Evolutionary conservation across 2,888 invertebrate species (phyloP).

Genomic region (Blastobasis adustella): DNA sequence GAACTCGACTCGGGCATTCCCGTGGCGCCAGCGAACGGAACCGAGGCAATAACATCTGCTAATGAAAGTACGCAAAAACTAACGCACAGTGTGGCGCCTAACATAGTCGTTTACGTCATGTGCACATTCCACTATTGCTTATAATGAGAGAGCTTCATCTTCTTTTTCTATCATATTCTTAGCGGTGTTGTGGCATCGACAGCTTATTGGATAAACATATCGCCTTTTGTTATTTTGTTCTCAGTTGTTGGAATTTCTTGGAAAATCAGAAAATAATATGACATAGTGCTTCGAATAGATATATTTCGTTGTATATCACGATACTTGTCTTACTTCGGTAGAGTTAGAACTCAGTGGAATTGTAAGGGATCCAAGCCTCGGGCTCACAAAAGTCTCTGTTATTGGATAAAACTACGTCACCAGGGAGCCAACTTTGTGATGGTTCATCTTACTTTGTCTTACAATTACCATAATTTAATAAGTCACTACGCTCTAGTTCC

Average conservation of each 20-base stretch:
- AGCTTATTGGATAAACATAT: too few species aligned
- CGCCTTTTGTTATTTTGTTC: too few species aligned
- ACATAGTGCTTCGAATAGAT: too few species aligned
- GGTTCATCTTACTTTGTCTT: slow-evolving; percentile 12
- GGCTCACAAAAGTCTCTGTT: slow-evolving; percentile 6
- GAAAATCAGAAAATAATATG: too few species aligned
- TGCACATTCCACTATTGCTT: slow-evolving; percentile 12
- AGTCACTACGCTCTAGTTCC: slow-evolving; percentile 6
- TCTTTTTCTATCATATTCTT: too few species aligned
- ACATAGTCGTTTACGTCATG: slow-evolving; percentile 20
- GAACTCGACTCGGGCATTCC: too few species aligned
- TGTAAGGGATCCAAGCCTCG: background rate
- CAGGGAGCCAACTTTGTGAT: slow-evolving; percentile 14
- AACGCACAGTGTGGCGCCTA: slow-evolving; percentile 21
- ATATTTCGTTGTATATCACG: too few species aligned
- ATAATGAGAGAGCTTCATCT: too few species aligned
- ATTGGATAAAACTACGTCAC: slow-evolving; percentile 10
- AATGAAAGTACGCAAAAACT: slow-evolving; percentile 49
- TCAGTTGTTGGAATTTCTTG: too few species aligned
- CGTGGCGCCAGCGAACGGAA: slow-evolving; percentile 14
- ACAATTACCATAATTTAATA: slow-evolving; percentile 14
- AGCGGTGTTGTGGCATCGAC: too few species aligned
- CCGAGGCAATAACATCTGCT: slow-evolving; percentile 35
- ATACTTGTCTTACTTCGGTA: too few species aligned
- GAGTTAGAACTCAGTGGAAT: too few species aligned